Conservation (phyloP, 1,140 invertebrate species). For the Hycleus cichorii region DNA sequence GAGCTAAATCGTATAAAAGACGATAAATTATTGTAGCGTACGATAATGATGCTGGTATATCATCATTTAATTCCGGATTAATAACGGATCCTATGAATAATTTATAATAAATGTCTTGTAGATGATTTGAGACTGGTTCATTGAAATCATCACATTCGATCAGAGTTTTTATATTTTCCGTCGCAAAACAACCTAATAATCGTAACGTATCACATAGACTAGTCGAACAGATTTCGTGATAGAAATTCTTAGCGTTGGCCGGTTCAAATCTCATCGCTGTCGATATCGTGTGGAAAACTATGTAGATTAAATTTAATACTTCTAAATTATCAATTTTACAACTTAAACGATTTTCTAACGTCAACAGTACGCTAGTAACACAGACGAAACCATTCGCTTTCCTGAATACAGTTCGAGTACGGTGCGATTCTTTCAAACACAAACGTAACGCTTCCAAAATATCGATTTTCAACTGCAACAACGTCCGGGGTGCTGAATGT, state of each 20-base stretch:
- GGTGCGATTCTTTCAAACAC: slow-evolving; percentile 89
- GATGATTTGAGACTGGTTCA: slow-evolving; percentile 42
- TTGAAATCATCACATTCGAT: slow-evolving; percentile 39
- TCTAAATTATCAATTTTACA: slow-evolving; percentile 40
- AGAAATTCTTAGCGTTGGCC: slow-evolving; percentile 97
- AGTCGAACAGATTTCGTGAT: slow-evolving; percentile 89
- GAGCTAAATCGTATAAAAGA: slow-evolving; percentile 82
- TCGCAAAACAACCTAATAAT: slow-evolving; percentile 82
- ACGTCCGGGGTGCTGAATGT: slow-evolving; percentile 74
- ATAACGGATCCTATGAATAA: slow-evolving; percentile 68
- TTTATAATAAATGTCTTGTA: slow-evolving; percentile 54
- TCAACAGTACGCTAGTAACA: slow-evolving; percentile 90
- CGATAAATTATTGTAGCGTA: slow-evolving; percentile 75
- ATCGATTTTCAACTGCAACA: slow-evolving; percentile 78
- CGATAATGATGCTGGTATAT: slow-evolving; percentile 59
- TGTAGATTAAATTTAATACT: slow-evolving; percentile 64
- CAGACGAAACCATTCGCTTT: slow-evolving; percentile 97
- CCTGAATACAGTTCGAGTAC: slow-evolving; percentile 92
- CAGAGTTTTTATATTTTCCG: slow-evolving; percentile 42
- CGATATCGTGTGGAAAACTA: slow-evolving; percentile 91
- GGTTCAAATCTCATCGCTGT: slow-evolving; percentile 98
- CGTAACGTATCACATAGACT: slow-evolving; percentile 87
- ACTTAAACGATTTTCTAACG: slow-evolving; percentile 77
- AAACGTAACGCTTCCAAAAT: slow-evolving; percentile 83
- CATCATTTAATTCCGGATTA: slow-evolving; percentile 53